A percentile compares a stretch with the other conserved stretches of the same genome.
These are phyloP conservation scores for Oxyruncus cristatus DNA, from an alignment of 2,113 vertebrate species.

Conservation along the genomic window DNA sequence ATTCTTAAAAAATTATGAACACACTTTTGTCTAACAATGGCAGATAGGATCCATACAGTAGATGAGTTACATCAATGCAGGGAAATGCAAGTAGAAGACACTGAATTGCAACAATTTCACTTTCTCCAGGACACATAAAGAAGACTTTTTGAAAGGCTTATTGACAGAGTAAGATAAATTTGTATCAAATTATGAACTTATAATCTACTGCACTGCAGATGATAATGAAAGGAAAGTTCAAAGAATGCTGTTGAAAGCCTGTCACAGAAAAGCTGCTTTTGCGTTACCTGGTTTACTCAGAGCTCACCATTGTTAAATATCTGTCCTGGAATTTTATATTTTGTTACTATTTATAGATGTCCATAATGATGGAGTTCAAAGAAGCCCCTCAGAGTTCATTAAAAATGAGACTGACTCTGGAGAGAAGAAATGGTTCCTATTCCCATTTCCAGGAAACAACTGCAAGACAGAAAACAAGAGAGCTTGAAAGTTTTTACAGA, in stretches of 20 bases:
- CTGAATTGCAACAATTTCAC: not conserved
- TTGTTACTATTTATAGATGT: not conserved
- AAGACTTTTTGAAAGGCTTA: not conserved
- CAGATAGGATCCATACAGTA: not conserved
- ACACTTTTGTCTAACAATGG: not conserved
- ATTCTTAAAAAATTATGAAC: not conserved
- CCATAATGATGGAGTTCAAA: not conserved
- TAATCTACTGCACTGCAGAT: not conserved
- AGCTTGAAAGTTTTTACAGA: not conserved
- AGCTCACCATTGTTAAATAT: not conserved
- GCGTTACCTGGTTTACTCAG: not conserved
- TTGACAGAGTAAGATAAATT: not conserved
- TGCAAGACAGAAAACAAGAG: not conserved
- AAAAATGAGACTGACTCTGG: not conserved
- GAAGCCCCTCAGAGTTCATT: not conserved
- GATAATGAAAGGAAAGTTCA: not conserved
- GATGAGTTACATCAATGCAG: not conserved
- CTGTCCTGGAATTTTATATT: not conserved
- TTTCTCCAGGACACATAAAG: not conserved
- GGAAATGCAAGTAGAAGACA: not conserved
- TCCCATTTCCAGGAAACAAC: not conserved
- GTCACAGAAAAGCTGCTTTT: not conserved
- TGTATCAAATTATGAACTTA: not conserved
- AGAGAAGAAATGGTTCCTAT: not conserved
- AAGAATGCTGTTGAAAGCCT: not conserved